These are phyloP conservation scores for Darevskia nairensis DNA, from an alignment of 2,797 vertebrate genomes.

Conservation along the genomic window DNA sequence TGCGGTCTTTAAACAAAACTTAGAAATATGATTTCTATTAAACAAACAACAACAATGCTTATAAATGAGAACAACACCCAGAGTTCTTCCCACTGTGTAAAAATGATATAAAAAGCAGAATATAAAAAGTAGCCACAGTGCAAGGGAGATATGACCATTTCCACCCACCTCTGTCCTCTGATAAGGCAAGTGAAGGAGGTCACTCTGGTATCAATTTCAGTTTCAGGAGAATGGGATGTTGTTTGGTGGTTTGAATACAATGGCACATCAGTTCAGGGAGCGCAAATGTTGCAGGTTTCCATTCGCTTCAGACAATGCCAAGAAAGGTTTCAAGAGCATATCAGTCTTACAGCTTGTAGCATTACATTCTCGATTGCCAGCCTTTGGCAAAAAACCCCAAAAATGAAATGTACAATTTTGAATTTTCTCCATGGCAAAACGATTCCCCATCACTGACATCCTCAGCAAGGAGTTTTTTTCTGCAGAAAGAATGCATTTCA, in stretches of 20 bases:
- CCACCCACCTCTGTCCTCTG: not conserved
- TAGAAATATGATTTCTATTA: too few relatives aligned
- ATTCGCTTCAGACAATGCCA: not conserved
- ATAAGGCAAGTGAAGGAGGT: not conserved
- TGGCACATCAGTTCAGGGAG: not conserved
- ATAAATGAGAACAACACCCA: not conserved
- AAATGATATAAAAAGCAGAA: not conserved
- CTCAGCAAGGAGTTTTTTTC: too few relatives aligned
- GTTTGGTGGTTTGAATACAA: not conserved
- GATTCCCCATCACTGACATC: too few relatives aligned
- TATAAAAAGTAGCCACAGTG: not conserved
- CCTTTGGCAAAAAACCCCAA: not conserved
- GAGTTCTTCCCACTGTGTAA: not conserved
- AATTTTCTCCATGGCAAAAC: not conserved
- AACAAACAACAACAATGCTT: too few relatives aligned
- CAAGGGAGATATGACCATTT: not conserved
- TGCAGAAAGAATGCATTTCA: too few relatives aligned
- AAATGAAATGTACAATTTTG: not conserved
- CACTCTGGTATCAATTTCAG: not conserved
- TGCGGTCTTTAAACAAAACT: too few relatives aligned
- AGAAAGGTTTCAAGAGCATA: not conserved
- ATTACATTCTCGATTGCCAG: not conserved
- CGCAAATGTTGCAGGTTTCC: not conserved
- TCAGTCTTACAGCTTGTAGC: not conserved
- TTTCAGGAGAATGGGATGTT: not conserved